Percentiles rank a stretch among this genome's conserved stretches.
Evolutionary conservation across 2,797 vertebrate species (phyloP).

Genomic region (Argya squamiceps): DNA sequence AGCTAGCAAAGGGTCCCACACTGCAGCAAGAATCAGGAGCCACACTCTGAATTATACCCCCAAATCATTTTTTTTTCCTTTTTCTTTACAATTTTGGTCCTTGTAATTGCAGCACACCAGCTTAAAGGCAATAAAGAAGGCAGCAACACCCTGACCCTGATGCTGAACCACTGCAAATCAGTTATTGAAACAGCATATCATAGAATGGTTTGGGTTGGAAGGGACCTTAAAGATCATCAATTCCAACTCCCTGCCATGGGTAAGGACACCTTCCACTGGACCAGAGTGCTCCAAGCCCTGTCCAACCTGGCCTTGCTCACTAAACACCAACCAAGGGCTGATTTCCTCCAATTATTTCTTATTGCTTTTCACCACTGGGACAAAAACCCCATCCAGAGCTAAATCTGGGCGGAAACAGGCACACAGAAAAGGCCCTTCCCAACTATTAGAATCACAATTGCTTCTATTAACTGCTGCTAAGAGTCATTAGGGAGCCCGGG

Average conservation of each 20-base stretch:
- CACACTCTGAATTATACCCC: background rate
- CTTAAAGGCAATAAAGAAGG: background rate
- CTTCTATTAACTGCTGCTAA: background rate
- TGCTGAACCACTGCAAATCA: background rate
- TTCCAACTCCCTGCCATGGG: background rate
- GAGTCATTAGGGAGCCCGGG: background rate
- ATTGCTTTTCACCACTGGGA: background rate
- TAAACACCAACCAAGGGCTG: background rate
- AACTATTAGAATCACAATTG: background rate
- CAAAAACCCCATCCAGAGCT: background rate
- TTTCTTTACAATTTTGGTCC: background rate
- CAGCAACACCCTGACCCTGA: background rate
- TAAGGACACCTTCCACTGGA: background rate
- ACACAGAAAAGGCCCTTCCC: background rate
- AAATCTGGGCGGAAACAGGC: background rate
- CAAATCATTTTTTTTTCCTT: background rate
- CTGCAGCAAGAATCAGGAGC: background rate
- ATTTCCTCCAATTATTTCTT: background rate
- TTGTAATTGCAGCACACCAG: background rate
- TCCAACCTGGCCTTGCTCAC: background rate
- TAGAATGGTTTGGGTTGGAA: background rate
- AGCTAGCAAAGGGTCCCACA: background rate
- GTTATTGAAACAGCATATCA: background rate
- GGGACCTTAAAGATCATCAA: background rate
- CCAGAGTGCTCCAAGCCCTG: background rate